These are phyloP conservation scores for Pygocentrus nattereri DNA, from an alignment of 2,797 vertebrate species.

Conservation along the genomic window DNA sequence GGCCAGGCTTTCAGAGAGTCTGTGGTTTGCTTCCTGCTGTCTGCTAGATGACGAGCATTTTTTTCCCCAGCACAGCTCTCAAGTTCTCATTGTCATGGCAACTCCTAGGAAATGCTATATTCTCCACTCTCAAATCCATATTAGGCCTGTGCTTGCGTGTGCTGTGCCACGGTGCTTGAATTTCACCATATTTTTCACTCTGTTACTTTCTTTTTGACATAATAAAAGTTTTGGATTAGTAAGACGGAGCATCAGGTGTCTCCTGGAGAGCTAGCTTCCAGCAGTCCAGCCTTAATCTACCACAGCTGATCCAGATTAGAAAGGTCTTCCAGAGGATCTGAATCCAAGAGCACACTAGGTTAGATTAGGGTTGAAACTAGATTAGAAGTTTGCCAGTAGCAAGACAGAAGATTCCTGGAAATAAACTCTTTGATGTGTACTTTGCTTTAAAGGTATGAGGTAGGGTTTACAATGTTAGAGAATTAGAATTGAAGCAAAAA, in stretches of 20 bases:
- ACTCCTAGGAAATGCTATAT: slow-evolving; percentile 34
- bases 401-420: neutral
- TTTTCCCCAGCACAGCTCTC: neutral
- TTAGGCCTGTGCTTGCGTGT: neutral
- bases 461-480: no score
- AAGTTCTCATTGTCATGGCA: slow-evolving; percentile 48
- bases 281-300: neutral
- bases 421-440: neutral
- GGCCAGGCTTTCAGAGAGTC: slow-evolving; percentile 7
- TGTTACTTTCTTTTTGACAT: neutral
- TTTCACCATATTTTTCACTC: neutral
- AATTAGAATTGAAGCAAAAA: no score
- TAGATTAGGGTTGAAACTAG: neutral
- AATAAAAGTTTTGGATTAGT: neutral
- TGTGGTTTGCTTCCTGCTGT: slow-evolving; percentile 11
- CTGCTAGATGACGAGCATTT: slow-evolving; percentile 9
- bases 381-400: neutral
- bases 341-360: neutral
- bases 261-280: neutral
- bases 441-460: no score
- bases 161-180: neutral
- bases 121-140: neutral
- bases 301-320: neutral
- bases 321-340: neutral
- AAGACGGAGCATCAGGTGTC: neutral